Base-by-base conservation (phyloP, 2,888 invertebrate species). In the Laspeyria flexula region DNA sequence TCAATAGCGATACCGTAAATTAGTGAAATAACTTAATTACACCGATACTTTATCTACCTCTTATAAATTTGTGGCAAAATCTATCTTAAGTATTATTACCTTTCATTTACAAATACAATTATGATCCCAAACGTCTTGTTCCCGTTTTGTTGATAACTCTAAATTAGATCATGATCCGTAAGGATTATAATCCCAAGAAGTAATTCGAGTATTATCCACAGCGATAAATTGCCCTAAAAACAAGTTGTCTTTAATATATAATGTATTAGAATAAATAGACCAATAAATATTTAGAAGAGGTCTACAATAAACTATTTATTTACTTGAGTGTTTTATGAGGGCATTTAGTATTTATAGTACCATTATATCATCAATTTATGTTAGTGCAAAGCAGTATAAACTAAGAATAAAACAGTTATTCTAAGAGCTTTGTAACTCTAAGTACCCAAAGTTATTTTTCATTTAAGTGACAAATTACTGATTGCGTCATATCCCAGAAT, bases 281-380 rank as follows among this genome's bases (percentile, higher is more conserved):
- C 69, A 62, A 75, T 81, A 76, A 81, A 80, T 75, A 75, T 75
- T 71, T 73, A 37, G n/a, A n/a, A n/a, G n/a, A n/a, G n/a, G n/a
- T n/a, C n/a, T n/a, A n/a, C n/a, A 62, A 54, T 55, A 50, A 52
- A 50, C 45, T 37, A 50, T 59, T 65, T 58, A 55, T 58, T 30
- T 40, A 23, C 11, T 12, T 37, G 10, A 12, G 37, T 54, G 42
- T 42, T 65, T 61, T 65, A 68, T 54, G 37, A 42, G 43, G 39
- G 31, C 33, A 54, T 65, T 69, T 42, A 52, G 38, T 54, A 69
- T 65, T 61, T 65, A 58, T 59, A 6, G 10, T 41, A 39, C 31
- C 35, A 65, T 55, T 65, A 55, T 55, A 69, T 58, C 62, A 61
- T 56, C 21, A n/a, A 65, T 62, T 61, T 59, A 65, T 59, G 50